phyloP scores from a whole-genome alignment of 2,113 vertebrate genomes.

The Numenius arquata region DNA sequence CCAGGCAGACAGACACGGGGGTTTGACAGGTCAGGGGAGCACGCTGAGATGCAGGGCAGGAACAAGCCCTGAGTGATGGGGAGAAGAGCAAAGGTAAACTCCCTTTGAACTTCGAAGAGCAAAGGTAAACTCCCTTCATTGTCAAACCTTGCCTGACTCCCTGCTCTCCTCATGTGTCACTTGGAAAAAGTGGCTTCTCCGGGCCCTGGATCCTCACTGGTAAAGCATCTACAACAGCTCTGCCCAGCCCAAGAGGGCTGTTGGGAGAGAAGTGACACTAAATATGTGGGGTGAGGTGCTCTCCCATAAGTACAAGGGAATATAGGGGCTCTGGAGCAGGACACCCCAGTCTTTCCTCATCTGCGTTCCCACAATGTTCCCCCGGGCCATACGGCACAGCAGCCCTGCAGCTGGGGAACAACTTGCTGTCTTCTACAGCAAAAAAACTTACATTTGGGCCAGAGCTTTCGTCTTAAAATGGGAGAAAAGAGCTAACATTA shows the following conservation, averaged over 20 bases:
- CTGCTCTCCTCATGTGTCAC: not conserved
- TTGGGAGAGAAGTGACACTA: not conserved
- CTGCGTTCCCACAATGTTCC: not conserved
- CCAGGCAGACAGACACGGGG: not conserved
- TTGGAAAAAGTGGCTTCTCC: not conserved
- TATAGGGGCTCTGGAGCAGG: not conserved
- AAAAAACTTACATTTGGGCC: not conserved
- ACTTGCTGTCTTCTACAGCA: not conserved
- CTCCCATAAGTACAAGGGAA: not conserved
- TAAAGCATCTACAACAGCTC: not conserved
- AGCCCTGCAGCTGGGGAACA: not conserved
- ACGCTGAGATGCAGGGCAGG: rapidly evolving
- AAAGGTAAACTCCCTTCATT: not conserved
- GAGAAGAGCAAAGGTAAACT: not conserved
- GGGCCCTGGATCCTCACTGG: not conserved
- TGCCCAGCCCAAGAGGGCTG: not conserved
- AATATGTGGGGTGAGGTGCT: not conserved
- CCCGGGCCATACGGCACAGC: not conserved
- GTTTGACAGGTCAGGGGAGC: not conserved
- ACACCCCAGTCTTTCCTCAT: not conserved
- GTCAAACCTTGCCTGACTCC: not conserved
- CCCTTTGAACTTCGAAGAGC: not conserved
- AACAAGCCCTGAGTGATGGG: not conserved
- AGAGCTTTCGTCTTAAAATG: not conserved
- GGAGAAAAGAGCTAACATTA: not conserved